These are phyloP conservation scores for Volucella inanis DNA, from an alignment of 2,888 invertebrate species.

Conservation along the genomic window DNA sequence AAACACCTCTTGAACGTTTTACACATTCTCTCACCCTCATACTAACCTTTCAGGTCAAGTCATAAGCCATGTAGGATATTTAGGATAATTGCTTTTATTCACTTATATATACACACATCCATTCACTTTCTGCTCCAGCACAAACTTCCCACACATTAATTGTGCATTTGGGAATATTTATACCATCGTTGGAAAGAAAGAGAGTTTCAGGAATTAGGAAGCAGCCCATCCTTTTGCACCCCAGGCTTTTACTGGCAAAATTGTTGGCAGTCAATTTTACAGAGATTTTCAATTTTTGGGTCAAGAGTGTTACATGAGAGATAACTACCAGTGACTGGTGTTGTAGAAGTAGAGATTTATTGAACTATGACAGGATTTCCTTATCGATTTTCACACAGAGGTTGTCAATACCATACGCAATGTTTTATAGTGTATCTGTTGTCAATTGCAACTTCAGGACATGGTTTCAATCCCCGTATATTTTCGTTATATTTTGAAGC, in stretches of 20 bases:
- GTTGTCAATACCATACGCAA: not conserved
- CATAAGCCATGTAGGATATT: constrained; percentile 18
- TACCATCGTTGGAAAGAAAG: not conserved
- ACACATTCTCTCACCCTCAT: too few relatives aligned
- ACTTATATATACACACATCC: not conserved
- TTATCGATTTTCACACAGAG: constrained; percentile 31
- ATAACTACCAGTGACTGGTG: not conserved
- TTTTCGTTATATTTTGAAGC: not conserved
- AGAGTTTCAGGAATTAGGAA: too few relatives aligned
- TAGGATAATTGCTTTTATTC: constrained; percentile 55
- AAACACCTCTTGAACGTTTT: constrained; percentile 33
- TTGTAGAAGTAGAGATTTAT: not conserved
- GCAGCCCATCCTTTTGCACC: too few relatives aligned
- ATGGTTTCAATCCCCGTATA: too few relatives aligned
- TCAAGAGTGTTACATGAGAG: constrained; percentile 10
- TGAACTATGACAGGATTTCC: constrained; percentile 29
- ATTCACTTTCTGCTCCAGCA: too few relatives aligned
- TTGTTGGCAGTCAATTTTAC: constrained; percentile 12
- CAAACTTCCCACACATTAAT: not conserved
- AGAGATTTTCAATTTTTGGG: constrained; percentile 40
- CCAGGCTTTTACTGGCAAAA: too few relatives aligned
- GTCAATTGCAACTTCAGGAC: too few relatives aligned
- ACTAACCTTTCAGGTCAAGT: not conserved
- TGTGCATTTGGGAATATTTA: constrained; percentile 1
- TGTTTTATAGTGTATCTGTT: not conserved